Evolutionary conservation across 30 jellyfish, hydroid and myxozoan species (phyloP).

Genomic region (Chironex yamaguchii): DNA sequence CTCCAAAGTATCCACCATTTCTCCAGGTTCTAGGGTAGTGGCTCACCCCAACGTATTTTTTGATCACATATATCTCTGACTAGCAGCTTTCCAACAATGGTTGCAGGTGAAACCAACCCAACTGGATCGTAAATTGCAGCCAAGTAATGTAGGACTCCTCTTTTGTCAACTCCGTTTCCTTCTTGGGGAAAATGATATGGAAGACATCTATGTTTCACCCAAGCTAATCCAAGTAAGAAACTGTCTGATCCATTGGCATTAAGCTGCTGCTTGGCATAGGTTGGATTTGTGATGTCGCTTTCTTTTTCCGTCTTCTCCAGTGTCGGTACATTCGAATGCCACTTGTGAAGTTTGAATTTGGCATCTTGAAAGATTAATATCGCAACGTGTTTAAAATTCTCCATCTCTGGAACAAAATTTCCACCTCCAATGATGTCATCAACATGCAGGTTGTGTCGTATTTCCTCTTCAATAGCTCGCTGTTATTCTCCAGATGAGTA

Average conservation of each 20-base stretch:
- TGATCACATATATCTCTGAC: conserved; percentile 67
- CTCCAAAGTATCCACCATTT: conserved; percentile 64
- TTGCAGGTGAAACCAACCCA: conserved; percentile 66
- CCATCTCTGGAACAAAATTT: not conserved
- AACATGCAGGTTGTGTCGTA: conserved; percentile 41
- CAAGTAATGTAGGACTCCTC: conserved; percentile 29
- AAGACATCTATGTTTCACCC: conserved; percentile 69
- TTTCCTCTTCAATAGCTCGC: not conserved
- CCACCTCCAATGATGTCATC: conserved; percentile 58
- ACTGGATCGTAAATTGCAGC: conserved; percentile 69
- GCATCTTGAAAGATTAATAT: conserved; percentile 48
- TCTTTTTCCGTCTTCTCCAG: conserved; percentile 14
- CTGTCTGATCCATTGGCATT: conserved; percentile 41
- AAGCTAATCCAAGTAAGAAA: conserved; percentile 60
- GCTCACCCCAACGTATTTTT: conserved; percentile 71
- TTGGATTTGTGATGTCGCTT: conserved; percentile 3
- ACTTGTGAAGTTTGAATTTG: conserved; percentile 53
- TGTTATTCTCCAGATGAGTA: conserved; percentile 44
- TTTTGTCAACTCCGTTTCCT: conserved; percentile 7
- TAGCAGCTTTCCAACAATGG: conserved; percentile 33
- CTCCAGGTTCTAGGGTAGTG: conserved; percentile 35
- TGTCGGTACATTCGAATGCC: conserved; percentile 61
- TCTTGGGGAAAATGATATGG: conserved; percentile 49
- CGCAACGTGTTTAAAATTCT: conserved; percentile 37
- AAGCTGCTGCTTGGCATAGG: conserved; percentile 69